Conservation (phyloP, 1,140 invertebrate genomes). For the Pteromalus puparum region DNA sequence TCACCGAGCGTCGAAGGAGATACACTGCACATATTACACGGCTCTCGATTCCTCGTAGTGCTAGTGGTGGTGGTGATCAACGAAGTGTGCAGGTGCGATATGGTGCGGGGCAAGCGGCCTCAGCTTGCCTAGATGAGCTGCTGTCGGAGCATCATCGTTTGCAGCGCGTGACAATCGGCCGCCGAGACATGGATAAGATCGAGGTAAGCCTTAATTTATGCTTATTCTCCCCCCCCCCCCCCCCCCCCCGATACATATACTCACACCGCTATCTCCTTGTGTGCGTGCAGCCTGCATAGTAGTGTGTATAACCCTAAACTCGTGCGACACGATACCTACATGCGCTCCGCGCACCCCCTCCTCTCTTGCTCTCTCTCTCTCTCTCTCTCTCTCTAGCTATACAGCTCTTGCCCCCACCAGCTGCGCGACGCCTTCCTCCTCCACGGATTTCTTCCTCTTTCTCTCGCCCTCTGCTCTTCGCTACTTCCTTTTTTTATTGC, state of each 20-base stretch:
- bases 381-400: too few species aligned
- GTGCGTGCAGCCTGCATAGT: neutral
- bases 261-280: neutral
- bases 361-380: neutral
- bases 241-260: too few species aligned
- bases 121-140: conserved; percentile 68
- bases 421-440: conserved; percentile 14
- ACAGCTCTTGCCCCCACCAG: conserved; percentile 11
- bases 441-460: conserved; percentile 34
- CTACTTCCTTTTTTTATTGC: conserved; percentile 8
- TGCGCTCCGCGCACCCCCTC: neutral
- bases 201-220: conserved; percentile 64
- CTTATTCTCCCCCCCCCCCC: too few species aligned
- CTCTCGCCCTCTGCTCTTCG: conserved; percentile 5
- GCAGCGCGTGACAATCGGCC: conserved; percentile 68
- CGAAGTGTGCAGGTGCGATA: conserved; percentile 56
- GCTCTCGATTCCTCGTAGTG: too few species aligned
- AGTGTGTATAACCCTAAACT: conserved; percentile 33
- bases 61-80: too few species aligned
- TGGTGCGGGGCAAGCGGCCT: conserved; percentile 19
- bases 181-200: conserved; percentile 73
- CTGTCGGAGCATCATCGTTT: conserved; percentile 58
- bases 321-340: conserved; percentile 30
- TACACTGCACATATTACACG: neutral
- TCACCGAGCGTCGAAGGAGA: neutral